A percentile compares a stretch with the other conserved stretches of the same genome.
Evolutionary conservation across 2,797 vertebrate genomes (phyloP).

Genomic region (Balearica regulorum): DNA sequence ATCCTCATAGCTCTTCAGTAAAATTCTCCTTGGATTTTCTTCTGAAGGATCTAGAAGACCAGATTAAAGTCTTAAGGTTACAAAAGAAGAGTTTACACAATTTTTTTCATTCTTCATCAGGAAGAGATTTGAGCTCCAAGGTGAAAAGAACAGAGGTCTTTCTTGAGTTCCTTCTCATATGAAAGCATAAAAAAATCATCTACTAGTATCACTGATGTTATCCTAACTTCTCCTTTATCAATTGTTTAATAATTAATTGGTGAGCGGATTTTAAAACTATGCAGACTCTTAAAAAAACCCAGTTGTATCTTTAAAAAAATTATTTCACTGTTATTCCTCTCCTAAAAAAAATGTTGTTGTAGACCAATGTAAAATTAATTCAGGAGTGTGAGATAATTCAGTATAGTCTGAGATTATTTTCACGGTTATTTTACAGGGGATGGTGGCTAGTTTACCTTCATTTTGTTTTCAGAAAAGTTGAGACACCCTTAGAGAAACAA

Average conservation of each 20-base stretch:
- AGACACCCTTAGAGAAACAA: not conserved
- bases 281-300: fast-evolving
- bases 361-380: not conserved
- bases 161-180: not conserved
- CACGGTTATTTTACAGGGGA: not conserved
- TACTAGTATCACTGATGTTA: not conserved
- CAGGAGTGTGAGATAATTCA: not conserved
- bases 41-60: not conserved
- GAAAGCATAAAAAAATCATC: not conserved
- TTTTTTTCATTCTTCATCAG: not conserved
- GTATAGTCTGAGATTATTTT: not conserved
- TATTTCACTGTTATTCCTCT: not conserved
- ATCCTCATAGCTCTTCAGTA: not conserved
- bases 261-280: not conserved
- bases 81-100: not conserved
- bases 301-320: not conserved
- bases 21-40: not conserved
- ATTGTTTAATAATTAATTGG: not conserved
- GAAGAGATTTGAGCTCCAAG: not conserved
- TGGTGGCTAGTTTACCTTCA: not conserved
- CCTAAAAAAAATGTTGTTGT: not conserved
- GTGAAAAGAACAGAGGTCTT: not conserved
- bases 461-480: not conserved
- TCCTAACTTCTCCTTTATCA: not conserved
- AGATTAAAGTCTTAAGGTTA: not conserved